Conservation (phyloP, 2,888 invertebrate genomes). For the Serripes groenlandicus region DNA sequence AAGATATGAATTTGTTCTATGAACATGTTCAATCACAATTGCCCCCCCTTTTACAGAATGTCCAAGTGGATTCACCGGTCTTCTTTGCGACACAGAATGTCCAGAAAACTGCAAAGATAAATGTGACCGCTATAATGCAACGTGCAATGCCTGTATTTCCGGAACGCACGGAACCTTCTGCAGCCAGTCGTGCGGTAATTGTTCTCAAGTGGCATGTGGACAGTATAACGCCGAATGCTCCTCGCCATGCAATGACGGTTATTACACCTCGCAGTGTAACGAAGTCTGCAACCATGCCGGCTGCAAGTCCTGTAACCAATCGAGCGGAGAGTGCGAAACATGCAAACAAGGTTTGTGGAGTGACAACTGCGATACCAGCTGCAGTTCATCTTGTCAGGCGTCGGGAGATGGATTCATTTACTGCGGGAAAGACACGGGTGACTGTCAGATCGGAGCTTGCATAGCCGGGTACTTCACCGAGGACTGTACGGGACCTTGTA, state of each 20-base stretch:
- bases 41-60: constrained; percentile 3
- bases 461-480: constrained; percentile 34
- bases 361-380: constrained; percentile 27
- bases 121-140: constrained; percentile 43
- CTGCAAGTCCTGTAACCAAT: constrained; percentile 39
- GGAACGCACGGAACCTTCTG: constrained; percentile 45
- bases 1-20: too few species aligned
- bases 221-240: constrained; percentile 40
- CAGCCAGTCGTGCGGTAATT: constrained; percentile 27
- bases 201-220: constrained; percentile 29
- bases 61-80: neutral
- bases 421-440: constrained; percentile 43
- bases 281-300: constrained; percentile 33
- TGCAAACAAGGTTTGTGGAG: constrained; percentile 50
- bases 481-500: constrained; percentile 33
- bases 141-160: constrained; percentile 38
- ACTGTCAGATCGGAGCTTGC: constrained; percentile 40
- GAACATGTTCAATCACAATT: neutral
- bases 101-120: constrained; percentile 14
- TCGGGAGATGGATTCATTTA: constrained; percentile 1
- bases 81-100: neutral
- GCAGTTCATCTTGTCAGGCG: constrained; percentile 38
- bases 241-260: constrained; percentile 37
- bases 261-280: constrained; percentile 38
- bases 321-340: constrained; percentile 34